A percentile compares a stretch with the other conserved stretches of the same genome.
Conservation (phyloP, 2,113 vertebrate species). For the Phyllostomus hastatus region DNA sequence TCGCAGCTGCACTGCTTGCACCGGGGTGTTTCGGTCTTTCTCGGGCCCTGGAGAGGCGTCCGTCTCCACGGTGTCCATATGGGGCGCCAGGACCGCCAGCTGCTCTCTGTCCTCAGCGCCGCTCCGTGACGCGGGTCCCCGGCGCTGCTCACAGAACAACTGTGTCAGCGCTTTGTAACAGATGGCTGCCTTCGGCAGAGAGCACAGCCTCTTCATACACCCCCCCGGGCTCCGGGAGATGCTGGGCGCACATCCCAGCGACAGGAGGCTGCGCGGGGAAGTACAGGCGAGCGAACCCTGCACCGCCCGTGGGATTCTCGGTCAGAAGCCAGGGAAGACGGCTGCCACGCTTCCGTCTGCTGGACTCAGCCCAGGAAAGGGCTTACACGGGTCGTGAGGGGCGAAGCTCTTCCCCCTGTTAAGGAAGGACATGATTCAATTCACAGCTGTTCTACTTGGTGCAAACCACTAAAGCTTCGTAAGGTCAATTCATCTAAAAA, state of each 20-base stretch:
- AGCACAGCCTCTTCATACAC: conserved; percentile 32
- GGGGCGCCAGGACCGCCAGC: neutral
- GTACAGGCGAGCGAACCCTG: neutral
- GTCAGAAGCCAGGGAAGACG: neutral
- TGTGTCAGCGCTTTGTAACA: conserved; percentile 59
- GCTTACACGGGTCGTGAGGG: too few relatives aligned
- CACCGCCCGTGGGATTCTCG: neutral
- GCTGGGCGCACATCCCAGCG: neutral
- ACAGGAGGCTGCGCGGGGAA: too few relatives aligned
- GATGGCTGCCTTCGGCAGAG: conserved; percentile 50
- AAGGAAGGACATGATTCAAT: neutral
- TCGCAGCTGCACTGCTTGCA: neutral
- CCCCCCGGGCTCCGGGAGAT: neutral
- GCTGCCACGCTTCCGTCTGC: too few relatives aligned
- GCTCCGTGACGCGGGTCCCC: neutral
- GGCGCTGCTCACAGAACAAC: neutral
- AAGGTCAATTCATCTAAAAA: neutral
- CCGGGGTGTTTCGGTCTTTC: too few relatives aligned
- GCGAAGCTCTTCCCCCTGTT: too few relatives aligned
- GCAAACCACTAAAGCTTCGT: neutral
- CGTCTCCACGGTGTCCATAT: neutral
- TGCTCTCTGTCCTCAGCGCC: neutral
- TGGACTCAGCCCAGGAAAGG: neutral
- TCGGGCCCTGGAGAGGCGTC: neutral
- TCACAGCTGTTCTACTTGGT: neutral